A percentile compares a stretch with the other conserved stretches of the same genome.
phyloP scores from a whole-genome alignment of 2,113 vertebrate species.

The Petrocephalus zakoni region DNA sequence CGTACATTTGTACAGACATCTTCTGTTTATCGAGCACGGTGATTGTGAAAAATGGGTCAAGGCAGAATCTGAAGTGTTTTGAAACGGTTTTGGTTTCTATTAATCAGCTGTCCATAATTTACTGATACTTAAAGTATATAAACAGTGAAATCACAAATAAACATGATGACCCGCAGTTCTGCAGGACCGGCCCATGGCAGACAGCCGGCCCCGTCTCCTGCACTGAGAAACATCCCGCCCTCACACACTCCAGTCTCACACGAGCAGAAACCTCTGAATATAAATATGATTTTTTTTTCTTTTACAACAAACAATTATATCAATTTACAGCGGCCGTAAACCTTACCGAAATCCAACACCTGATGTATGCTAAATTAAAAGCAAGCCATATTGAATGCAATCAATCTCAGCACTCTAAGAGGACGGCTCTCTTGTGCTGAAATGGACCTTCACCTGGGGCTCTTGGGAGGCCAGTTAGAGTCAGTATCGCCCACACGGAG shows the following conservation, averaged over 20 bases:
- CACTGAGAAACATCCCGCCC: slow-evolving; percentile 4
- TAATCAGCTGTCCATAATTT: neutral
- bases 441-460: slow-evolving; percentile 26
- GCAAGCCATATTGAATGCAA: slow-evolving; percentile 44
- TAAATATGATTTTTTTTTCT: slow-evolving; percentile 23
- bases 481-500: slow-evolving; percentile 34
- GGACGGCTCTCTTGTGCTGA: slow-evolving; percentile 36
- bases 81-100: neutral
- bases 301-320: slow-evolving; percentile 42
- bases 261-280: slow-evolving; percentile 22
- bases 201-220: neutral
- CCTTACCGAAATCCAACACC: slow-evolving; percentile 45
- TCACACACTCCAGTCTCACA: slow-evolving; percentile 7
- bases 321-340: slow-evolving; percentile 45
- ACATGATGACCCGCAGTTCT: neutral
- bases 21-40: neutral
- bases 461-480: slow-evolving; percentile 36
- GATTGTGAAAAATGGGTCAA: neutral
- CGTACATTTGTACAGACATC: neutral
- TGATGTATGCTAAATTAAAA: slow-evolving; percentile 47
- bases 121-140: neutral
- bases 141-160: neutral
- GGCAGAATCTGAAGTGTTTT: neutral
- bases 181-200: neutral
- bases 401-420: slow-evolving; percentile 46